A percentile compares a stretch with the other conserved stretches of the same genome.
phyloP scores from a whole-genome alignment of 1,140 invertebrate species.

The Tribolium madens region DNA sequence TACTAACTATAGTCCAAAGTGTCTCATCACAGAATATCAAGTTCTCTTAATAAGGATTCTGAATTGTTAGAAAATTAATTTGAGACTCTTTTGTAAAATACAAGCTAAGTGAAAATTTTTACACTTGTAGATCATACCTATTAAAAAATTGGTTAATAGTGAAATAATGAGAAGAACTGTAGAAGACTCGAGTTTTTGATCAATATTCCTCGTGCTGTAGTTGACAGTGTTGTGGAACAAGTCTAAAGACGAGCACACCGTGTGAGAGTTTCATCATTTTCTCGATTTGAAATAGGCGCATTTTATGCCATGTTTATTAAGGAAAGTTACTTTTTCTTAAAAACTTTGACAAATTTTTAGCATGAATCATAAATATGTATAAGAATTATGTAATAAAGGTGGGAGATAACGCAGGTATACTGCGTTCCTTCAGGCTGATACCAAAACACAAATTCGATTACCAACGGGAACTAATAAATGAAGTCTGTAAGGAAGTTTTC shows the following conservation, averaged over 20 bases:
- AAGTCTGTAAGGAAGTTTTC: constrained; percentile 32
- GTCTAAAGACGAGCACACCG: too few species aligned
- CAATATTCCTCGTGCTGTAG: too few species aligned
- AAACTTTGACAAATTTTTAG: background rate
- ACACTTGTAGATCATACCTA: too few species aligned
- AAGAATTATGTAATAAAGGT: constrained; percentile 17
- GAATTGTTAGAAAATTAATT: too few species aligned
- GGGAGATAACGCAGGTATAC: constrained; percentile 28
- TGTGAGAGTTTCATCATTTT: background rate
- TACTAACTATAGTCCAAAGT: background rate
- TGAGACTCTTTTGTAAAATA: too few species aligned
- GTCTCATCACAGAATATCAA: background rate
- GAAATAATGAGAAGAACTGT: too few species aligned
- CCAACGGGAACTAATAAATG: constrained; percentile 32
- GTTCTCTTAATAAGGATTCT: too few species aligned
- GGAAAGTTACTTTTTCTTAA: background rate
- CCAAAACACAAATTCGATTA: constrained; percentile 39
- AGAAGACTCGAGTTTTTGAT: too few species aligned
- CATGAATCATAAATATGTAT: constrained; percentile 25
- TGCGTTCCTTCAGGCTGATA: constrained; percentile 10
- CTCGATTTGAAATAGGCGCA: background rate
- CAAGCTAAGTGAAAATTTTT: too few species aligned
- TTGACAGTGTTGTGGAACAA: too few species aligned
- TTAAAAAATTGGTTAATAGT: too few species aligned
- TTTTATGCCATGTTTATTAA: background rate